Evolutionary conservation across 2,113 vertebrate species (phyloP).

Genomic region (Prionailurus bengalensis): DNA sequence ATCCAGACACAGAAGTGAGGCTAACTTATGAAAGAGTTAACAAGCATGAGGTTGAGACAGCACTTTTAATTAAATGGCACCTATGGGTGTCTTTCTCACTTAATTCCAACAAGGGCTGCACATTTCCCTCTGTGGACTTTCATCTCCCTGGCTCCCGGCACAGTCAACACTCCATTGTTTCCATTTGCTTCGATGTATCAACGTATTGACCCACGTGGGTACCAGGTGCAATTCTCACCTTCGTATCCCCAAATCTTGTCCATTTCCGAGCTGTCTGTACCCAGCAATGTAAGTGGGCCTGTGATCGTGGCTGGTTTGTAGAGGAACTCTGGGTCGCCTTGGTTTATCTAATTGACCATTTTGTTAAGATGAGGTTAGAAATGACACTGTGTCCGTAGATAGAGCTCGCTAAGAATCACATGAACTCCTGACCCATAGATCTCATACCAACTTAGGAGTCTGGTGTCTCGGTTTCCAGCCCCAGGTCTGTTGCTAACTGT

Average conservation of each 20-base stretch:
- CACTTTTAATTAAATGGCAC: conserved; percentile 74
- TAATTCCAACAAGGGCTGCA: conserved; percentile 57
- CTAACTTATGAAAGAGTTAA: conserved; percentile 74
- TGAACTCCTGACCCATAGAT: neutral
- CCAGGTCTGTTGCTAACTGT: neutral
- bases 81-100: conserved; percentile 61
- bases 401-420: neutral
- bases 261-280: neutral
- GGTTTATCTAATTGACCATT: neutral
- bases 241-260: neutral
- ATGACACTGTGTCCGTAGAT: neutral
- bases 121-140: neutral
- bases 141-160: neutral
- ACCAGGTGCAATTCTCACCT: conserved; percentile 69
- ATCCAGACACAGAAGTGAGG: conserved; percentile 53
- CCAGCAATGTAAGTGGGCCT: fast-evolving
- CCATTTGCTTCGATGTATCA: conserved; percentile 44
- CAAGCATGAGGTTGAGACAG: neutral
- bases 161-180: neutral
- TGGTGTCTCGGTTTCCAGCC: neutral
- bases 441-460: fast-evolving
- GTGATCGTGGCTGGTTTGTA: neutral
- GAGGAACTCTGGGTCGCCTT: neutral
- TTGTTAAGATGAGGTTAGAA: neutral
- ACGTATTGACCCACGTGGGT: conserved; percentile 34